A percentile compares a stretch with the other conserved stretches of the same genome.
These are phyloP conservation scores for Coenobita brevimanus DNA, from an alignment of 1,140 invertebrate genomes.

Conservation along the genomic window DNA sequence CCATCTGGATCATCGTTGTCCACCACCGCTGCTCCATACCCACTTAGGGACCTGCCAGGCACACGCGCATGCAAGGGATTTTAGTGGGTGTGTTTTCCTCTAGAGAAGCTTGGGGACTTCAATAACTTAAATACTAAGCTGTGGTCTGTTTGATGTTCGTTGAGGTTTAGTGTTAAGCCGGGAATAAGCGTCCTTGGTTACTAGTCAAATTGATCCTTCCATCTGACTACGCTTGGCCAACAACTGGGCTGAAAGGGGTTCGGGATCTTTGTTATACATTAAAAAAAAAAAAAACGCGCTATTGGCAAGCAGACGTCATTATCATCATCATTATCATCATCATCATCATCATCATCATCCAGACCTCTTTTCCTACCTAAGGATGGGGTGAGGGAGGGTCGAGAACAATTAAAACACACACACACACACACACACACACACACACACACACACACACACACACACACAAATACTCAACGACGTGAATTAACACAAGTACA, in stretches of 20 bases:
- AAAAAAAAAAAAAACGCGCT: background rate
- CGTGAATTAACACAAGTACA: background rate
- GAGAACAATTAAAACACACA: too few relatives aligned
- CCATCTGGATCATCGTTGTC: background rate
- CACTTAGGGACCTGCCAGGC: constrained; percentile 14
- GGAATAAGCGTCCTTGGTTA: too few relatives aligned
- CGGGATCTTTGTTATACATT: background rate
- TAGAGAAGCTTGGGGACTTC: background rate
- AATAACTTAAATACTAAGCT: background rate
- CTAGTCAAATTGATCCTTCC: too few relatives aligned
- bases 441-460: constrained; percentile 9
- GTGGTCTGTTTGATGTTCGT: too few relatives aligned
- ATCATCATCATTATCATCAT: too few relatives aligned
- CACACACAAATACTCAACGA: background rate
- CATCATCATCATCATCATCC: too few relatives aligned
- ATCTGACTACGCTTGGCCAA: too few relatives aligned
- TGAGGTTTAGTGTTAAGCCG: too few relatives aligned
- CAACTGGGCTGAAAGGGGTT: too few relatives aligned
- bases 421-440: constrained; percentile 20
- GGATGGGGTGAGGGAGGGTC: too few relatives aligned
- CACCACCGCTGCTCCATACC: constrained; percentile 13
- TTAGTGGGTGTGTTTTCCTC: too few relatives aligned
- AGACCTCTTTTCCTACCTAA: too few relatives aligned
- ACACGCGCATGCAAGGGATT: background rate
- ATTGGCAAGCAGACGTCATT: background rate